These are phyloP conservation scores for Xenopus petersii DNA, from an alignment of 2,797 vertebrate species.

Conservation along the genomic window DNA sequence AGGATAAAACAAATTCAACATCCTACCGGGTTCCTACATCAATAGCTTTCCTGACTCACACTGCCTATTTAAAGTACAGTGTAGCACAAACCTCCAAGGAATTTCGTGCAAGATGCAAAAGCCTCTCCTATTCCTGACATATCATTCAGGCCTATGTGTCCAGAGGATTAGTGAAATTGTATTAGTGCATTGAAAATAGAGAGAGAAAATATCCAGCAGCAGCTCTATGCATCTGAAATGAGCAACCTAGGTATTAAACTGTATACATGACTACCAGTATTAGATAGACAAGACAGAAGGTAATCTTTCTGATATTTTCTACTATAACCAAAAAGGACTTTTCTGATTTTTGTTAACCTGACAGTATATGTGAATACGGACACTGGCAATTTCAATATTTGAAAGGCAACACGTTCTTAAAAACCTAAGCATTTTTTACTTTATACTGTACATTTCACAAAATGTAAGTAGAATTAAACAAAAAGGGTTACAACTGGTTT, in stretches of 20 bases:
- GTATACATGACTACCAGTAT: background rate
- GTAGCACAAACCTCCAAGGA: background rate
- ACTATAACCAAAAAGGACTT: background rate
- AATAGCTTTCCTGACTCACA: background rate
- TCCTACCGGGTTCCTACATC: background rate
- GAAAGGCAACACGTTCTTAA: too few species aligned
- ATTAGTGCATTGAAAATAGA: constrained; percentile 1
- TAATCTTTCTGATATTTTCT: background rate
- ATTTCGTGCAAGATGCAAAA: background rate
- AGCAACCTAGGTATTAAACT: background rate
- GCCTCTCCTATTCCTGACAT: background rate
- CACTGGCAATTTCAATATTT: background rate
- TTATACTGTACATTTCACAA: too few species aligned
- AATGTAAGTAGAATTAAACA: too few species aligned
- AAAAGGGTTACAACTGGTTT: too few species aligned
- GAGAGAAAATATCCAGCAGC: background rate
- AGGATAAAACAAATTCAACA: background rate
- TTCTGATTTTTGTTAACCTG: background rate
- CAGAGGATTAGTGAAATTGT: constrained; percentile 8
- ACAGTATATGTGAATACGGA: background rate
- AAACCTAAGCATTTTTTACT: too few species aligned
- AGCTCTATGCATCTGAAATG: background rate
- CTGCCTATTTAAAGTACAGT: background rate
- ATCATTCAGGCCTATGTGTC: background rate
- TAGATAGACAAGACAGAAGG: background rate